Evolutionary conservation across 2,888 invertebrate species (phyloP), one percentile per base, ranked within the genome.

Genomic region (Tricholauxania praeusta): DNA sequence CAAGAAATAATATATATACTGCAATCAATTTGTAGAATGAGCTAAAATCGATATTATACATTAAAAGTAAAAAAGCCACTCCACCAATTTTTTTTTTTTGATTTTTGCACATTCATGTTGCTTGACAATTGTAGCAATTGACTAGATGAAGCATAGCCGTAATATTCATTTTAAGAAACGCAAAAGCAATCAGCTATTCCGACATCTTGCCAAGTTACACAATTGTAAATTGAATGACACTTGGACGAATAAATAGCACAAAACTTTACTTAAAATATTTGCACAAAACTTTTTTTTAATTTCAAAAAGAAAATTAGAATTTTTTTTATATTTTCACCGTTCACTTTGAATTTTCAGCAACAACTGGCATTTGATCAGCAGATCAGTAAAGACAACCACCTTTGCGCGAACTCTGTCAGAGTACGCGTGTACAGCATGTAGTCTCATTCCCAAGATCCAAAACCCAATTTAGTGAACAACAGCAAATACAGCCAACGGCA

Each of bases 101-200:
- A 19, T 28, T 55, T 55, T 52, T 73, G 28, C 28, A 28, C 28
- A 28, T 28, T 3, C 28, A 28, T 28, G 85, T 62, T 79, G 69
- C 68, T 71, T 70, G 76, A 79, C 81, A 82, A 81, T 78, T 80
- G 84, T 80, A 82, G 81, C 81, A 86, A 83, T 81, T 86, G 85
- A 84, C 86, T 85, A 85, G 85, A 85, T 85, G 85, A 84, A 84
- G 85, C 85, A 85, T 85, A 85, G 86, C 85, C 85, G 85, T 80
- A 76, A 71, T 76, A 73, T 63, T 78, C 77, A 79, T 79, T 73
- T 78, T 77, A 75, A 77, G 74, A 71, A 76, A 77, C n/a, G 70
- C 15, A 68, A 76, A 65, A 72, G 75, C 76, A 79, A 71, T 86
- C 85, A 85, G 86, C 86, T 86, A 85, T 86, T 85, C 86, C 85